phyloP scores from a whole-genome alignment of 2,888 invertebrate species.

The Phortica okadai region DNA sequence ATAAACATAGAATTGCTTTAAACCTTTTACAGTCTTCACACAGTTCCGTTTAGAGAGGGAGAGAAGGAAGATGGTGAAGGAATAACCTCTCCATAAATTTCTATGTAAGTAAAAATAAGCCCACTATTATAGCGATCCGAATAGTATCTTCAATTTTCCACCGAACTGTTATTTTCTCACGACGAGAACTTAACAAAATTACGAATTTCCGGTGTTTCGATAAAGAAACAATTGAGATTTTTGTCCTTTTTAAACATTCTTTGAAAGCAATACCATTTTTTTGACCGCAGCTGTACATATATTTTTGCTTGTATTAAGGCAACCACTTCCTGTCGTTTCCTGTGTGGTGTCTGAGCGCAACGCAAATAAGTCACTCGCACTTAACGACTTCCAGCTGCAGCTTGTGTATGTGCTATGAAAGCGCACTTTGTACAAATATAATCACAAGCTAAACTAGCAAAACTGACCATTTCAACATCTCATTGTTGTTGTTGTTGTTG shows the following conservation, averaged over 20 bases:
- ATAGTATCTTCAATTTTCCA: too few species aligned
- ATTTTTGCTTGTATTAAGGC: too few species aligned
- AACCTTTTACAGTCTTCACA: not conserved
- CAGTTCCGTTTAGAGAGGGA: not conserved
- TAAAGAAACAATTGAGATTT: too few species aligned
- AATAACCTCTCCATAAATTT: too few species aligned
- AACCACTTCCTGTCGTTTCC: not conserved
- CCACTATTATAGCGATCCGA: too few species aligned
- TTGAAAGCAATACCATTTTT: not conserved
- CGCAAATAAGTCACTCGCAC: constrained; percentile 34
- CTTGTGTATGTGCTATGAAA: not conserved
- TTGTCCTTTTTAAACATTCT: constrained; percentile 8
- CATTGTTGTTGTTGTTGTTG: not conserved
- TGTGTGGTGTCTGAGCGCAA: constrained; percentile 7
- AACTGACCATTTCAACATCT: not conserved
- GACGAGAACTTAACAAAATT: too few species aligned
- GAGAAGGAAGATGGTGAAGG: too few species aligned
- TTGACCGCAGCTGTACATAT: too few species aligned
- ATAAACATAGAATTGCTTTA: not conserved
- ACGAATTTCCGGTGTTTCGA: too few species aligned
- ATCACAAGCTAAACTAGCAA: constrained; percentile 62
- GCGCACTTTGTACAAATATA: constrained; percentile 57
- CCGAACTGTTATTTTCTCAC: too few species aligned
- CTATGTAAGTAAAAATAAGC: too few species aligned
- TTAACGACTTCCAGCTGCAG: constrained; percentile 33